Percentiles rank a stretch among this genome's conserved stretches.
phyloP scores from a whole-genome alignment of 2,797 vertebrate species.

The Squalus acanthias region DNA sequence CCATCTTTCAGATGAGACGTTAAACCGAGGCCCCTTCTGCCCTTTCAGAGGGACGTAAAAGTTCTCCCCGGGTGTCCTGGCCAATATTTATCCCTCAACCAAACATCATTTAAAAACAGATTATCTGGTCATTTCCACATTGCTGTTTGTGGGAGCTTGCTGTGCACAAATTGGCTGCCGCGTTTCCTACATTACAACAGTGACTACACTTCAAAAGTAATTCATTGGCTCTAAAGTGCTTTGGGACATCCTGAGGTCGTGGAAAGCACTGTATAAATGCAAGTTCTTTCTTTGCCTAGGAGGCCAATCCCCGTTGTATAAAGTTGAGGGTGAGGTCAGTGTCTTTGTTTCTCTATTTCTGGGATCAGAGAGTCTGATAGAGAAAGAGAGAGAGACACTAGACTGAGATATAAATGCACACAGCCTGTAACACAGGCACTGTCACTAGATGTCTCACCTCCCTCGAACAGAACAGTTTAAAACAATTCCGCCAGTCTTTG shows the following conservation, averaged over 20 bases:
- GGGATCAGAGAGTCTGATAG: not conserved
- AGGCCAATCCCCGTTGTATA: not conserved
- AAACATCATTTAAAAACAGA: not conserved
- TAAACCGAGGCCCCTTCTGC: not conserved
- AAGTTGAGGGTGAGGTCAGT: not conserved
- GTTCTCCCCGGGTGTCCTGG: not conserved
- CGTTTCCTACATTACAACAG: not conserved
- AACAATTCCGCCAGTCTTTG: not conserved
- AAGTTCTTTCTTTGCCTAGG: not conserved
- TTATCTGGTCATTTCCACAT: not conserved
- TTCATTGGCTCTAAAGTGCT: not conserved
- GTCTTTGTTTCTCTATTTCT: not conserved
- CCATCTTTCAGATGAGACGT: not conserved
- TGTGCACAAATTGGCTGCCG: not conserved
- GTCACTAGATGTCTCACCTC: not conserved
- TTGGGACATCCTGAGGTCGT: not conserved
- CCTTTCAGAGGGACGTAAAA: not conserved
- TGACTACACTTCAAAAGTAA: not conserved
- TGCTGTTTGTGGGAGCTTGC: not conserved
- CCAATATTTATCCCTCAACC: not conserved
- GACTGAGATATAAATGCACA: not conserved
- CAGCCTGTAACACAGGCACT: not conserved
- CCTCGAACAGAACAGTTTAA: not conserved
- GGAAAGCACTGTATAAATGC: not conserved
- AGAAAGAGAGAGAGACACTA: not conserved